A percentile compares a stretch with the other conserved stretches of the same genome.
Evolutionary conservation across 2,888 invertebrate genomes (phyloP).

Genomic region (Schizaphis graminum): DNA sequence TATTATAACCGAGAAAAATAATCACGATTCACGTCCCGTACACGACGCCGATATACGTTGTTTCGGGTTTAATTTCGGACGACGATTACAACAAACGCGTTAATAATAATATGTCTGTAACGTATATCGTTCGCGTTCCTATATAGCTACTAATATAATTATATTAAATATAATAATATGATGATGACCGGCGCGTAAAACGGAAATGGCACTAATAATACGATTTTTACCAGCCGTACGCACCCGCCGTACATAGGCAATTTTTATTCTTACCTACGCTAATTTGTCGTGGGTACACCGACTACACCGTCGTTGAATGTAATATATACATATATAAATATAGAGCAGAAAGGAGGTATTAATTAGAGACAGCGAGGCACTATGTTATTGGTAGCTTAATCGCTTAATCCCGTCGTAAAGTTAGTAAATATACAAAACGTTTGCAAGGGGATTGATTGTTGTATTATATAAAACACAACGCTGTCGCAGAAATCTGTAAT

Average conservation of each 20-base stretch:
- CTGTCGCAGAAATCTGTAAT: not conserved
- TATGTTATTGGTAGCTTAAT: not conserved
- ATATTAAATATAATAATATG: no score
- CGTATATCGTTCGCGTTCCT: not conserved
- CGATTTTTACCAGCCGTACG: not conserved
- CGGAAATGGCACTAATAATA: not conserved
- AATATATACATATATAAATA: not conserved
- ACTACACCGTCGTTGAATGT: not conserved
- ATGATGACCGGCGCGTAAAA: not conserved
- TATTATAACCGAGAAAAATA: not conserved
- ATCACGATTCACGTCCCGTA: not conserved
- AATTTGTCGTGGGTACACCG: not conserved
- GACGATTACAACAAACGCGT: not conserved
- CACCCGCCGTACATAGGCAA: not conserved
- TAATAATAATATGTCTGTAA: not conserved
- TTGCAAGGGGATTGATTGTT: not conserved
- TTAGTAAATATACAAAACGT: slow-evolving; percentile 23
- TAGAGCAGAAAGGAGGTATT: not conserved
- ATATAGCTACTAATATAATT: not conserved
- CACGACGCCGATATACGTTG: not conserved
- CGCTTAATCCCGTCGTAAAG: slow-evolving; percentile 26
- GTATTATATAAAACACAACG: not conserved
- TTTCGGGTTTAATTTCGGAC: not conserved
- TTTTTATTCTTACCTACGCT: not conserved
- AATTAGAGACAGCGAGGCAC: not conserved